These are phyloP conservation scores for Antheraea assamensis DNA, from an alignment of 2,888 invertebrate genomes.

Conservation along the genomic window DNA sequence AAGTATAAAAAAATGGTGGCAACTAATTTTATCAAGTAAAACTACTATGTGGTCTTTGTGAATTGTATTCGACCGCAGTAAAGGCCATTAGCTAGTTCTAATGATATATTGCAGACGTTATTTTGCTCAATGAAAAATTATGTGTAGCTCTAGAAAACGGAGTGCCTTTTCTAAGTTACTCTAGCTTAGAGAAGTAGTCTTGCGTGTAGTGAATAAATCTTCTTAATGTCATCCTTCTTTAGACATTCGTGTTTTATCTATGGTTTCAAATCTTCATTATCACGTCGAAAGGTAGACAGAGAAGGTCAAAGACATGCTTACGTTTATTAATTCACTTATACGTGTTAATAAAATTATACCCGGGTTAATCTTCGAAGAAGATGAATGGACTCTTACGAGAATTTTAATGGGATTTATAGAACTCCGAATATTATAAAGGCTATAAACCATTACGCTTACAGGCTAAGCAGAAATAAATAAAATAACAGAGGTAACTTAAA, in stretches of 20 bases:
- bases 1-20: too few species aligned
- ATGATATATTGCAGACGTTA: not conserved
- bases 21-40: too few species aligned
- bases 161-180: not conserved
- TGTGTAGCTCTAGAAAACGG: not conserved
- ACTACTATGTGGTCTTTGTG: not conserved
- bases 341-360: too few species aligned
- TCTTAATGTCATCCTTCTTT: not conserved
- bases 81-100: not conserved
- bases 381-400: too few species aligned
- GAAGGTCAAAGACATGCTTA: not conserved
- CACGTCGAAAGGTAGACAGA: not conserved
- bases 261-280: not conserved
- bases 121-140: not conserved
- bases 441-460: too few species aligned
- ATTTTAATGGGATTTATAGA: too few species aligned
- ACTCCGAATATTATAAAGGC: too few species aligned
- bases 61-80: not conserved
- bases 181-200: not conserved
- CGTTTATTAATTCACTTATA: not conserved
- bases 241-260: not conserved
- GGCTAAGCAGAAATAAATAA: too few species aligned
- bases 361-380: too few species aligned
- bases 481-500: too few species aligned
- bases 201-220: conserved; percentile 6